phyloP scores from a whole-genome alignment of 2,113 vertebrate genomes.

The Helogale parvula region DNA sequence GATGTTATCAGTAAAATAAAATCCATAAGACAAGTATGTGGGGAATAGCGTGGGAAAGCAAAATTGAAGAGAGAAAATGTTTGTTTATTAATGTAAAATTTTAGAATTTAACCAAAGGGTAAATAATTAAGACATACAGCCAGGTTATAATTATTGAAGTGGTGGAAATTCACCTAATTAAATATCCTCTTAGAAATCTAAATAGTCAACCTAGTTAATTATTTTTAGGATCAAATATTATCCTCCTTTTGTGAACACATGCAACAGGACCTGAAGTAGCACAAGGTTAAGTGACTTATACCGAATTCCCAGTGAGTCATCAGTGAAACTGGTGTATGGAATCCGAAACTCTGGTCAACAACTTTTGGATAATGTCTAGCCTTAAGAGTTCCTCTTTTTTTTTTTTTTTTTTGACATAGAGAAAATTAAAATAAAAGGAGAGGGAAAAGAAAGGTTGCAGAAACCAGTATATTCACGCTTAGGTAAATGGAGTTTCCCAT shows the following conservation, averaged over 20 bases:
- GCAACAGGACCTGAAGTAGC: constrained; percentile 12
- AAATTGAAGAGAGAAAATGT: constrained; percentile 32
- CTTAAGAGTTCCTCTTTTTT: background rate
- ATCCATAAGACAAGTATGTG: background rate
- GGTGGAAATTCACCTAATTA: constrained; percentile 24
- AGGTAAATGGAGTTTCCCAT: background rate
- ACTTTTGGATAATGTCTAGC: background rate
- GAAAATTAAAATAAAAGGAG: background rate
- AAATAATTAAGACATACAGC: constrained; percentile 12
- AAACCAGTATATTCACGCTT: background rate
- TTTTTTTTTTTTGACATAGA: background rate
- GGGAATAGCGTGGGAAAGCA: constrained; percentile 1
- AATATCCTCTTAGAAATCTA: constrained; percentile 49
- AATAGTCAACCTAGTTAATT: constrained; percentile 41
- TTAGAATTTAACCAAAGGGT: constrained; percentile 24
- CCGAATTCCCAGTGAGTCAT: constrained; percentile 10
- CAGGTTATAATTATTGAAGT: background rate
- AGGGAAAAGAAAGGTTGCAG: background rate
- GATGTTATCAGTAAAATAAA: constrained; percentile 17
- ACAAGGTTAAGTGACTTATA: background rate
- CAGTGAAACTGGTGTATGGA: background rate
- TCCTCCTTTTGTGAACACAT: background rate
- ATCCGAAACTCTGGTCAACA: background rate
- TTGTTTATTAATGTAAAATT: constrained; percentile 24
- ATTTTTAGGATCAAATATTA: constrained; percentile 53